phyloP scores from a whole-genome alignment of 2,888 invertebrate genomes.

The Lycophotia porphyrea region DNA sequence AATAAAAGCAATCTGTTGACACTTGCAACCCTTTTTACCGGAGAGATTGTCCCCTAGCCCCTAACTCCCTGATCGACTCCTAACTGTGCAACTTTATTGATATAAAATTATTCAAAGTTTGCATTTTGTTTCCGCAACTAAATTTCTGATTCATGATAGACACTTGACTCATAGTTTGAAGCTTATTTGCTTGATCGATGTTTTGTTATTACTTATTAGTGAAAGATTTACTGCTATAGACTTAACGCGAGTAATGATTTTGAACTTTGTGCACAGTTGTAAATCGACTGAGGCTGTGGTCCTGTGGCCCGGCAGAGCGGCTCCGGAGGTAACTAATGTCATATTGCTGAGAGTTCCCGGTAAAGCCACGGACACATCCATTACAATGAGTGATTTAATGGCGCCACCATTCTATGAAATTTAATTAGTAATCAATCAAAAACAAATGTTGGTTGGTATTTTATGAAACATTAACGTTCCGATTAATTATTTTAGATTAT shows the following conservation, averaged over 20 bases:
- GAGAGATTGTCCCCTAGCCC: slow-evolving; percentile 62
- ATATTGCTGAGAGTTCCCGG: slow-evolving; percentile 53
- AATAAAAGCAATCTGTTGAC: slow-evolving; percentile 78
- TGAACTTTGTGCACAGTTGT: slow-evolving; percentile 46
- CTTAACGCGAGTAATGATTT: slow-evolving; percentile 49
- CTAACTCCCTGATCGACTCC: slow-evolving; percentile 29
- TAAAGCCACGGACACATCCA: slow-evolving; percentile 37
- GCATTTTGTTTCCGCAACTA: slow-evolving; percentile 1
- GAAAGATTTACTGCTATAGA: slow-evolving; percentile 16
- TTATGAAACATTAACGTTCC: slow-evolving; percentile 24
- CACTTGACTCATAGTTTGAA: slow-evolving; percentile 9
- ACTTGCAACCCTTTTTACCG: slow-evolving; percentile 66
- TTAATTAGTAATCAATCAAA: slow-evolving; percentile 57
- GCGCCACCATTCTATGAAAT: slow-evolving; percentile 53
- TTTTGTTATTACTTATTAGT: slow-evolving; percentile 28
- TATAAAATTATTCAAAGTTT: slow-evolving; percentile 25
- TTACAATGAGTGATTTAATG: slow-evolving; percentile 52
- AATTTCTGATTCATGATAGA: slow-evolving; percentile 18
- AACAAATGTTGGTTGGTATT: slow-evolving; percentile 14
- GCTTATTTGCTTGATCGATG: slow-evolving; percentile 23
- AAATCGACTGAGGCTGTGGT: slow-evolving; percentile 40
- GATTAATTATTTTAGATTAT: slow-evolving; percentile 6
- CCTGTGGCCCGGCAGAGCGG: slow-evolving; percentile 9
- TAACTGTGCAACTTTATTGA: slow-evolving; percentile 22
- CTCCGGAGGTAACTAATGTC: slow-evolving; percentile 52